Evolutionary conservation across 2,888 invertebrate genomes (phyloP).

Genomic region (Eristalinus aeneus): DNA sequence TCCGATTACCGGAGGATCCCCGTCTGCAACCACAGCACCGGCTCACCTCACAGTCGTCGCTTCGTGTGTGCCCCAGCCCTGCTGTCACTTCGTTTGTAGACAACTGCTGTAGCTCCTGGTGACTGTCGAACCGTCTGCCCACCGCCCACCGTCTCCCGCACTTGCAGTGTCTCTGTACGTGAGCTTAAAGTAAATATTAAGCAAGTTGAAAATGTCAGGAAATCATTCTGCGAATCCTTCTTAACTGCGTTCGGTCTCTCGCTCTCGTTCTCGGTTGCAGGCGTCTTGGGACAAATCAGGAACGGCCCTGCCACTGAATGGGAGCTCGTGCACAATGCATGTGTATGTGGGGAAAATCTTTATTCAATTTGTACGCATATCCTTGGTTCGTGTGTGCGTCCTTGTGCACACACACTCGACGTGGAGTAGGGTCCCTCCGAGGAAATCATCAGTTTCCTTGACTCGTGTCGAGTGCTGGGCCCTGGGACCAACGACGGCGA

Average conservation of each 20-base stretch:
- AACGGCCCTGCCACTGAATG: not conserved
- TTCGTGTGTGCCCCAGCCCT: not conserved
- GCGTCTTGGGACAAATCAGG: slow-evolving; percentile 39
- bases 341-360: slow-evolving; percentile 54
- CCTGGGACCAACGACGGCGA: not conserved
- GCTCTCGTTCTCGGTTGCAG: not conserved
- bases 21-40: slow-evolving; percentile 20
- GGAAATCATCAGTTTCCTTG: slow-evolving; percentile 65
- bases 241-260: slow-evolving; percentile 34
- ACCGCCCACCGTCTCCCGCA: not conserved
- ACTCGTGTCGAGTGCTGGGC: slow-evolving; percentile 32
- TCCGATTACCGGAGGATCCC: slow-evolving; percentile 18
- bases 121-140: not conserved
- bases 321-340: slow-evolving; percentile 46
- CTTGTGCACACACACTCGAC: slow-evolving; percentile 54
- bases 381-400: slow-evolving; percentile 31
- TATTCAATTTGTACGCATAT: slow-evolving; percentile 60
- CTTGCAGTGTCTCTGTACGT: not conserved
- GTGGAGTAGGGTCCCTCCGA: slow-evolving; percentile 25
- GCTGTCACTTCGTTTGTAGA: not conserved
- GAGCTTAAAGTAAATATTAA: slow-evolving; percentile 51
- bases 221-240: slow-evolving; percentile 31
- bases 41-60: not conserved
- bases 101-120: not conserved
- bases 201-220: slow-evolving; percentile 51